phyloP scores from a whole-genome alignment of 2,888 invertebrate genomes.

The Matsumyia berberina region DNA sequence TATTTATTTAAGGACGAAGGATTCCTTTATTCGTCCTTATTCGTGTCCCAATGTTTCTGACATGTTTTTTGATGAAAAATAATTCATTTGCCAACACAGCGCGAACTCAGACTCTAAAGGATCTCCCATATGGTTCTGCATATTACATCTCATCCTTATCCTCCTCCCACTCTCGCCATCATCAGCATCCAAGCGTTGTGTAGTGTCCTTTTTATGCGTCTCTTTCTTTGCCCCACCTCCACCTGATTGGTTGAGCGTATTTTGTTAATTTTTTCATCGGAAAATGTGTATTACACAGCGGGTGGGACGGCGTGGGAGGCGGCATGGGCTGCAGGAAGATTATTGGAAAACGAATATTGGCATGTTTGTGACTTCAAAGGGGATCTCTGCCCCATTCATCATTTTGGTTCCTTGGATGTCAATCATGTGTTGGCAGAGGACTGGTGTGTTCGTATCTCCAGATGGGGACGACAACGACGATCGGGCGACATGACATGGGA shows the following conservation, averaged over 20 bases:
- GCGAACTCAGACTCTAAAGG: neutral
- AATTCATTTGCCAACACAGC: slow-evolving; percentile 14
- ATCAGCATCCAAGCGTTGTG: neutral
- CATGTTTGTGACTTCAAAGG: slow-evolving; percentile 39
- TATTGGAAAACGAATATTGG: slow-evolving; percentile 48
- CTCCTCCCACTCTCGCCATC: neutral
- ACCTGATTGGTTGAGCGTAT: slow-evolving; percentile 7
- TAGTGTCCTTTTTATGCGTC: neutral
- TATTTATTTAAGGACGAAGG: slow-evolving; percentile 47
- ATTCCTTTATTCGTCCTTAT: slow-evolving; percentile 1
- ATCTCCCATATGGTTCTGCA: slow-evolving; percentile 6
- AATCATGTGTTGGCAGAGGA: slow-evolving; percentile 32
- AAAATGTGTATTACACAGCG: neutral
- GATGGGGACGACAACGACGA: slow-evolving; percentile 14
- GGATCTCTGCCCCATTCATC: slow-evolving; percentile 34
- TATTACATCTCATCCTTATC: neutral
- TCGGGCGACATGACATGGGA: slow-evolving; percentile 21
- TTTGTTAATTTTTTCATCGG: slow-evolving; percentile 46
- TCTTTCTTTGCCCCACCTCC: neutral
- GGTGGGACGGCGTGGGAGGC: neutral
- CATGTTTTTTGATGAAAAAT: slow-evolving; percentile 45
- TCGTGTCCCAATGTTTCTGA: slow-evolving; percentile 27
- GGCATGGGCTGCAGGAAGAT: neutral
- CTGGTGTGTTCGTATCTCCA: slow-evolving; percentile 2
- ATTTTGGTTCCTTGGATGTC: slow-evolving; percentile 34